phyloP scores from a whole-genome alignment of 1,140 invertebrate species.

The Drosophila murphyi region DNA sequence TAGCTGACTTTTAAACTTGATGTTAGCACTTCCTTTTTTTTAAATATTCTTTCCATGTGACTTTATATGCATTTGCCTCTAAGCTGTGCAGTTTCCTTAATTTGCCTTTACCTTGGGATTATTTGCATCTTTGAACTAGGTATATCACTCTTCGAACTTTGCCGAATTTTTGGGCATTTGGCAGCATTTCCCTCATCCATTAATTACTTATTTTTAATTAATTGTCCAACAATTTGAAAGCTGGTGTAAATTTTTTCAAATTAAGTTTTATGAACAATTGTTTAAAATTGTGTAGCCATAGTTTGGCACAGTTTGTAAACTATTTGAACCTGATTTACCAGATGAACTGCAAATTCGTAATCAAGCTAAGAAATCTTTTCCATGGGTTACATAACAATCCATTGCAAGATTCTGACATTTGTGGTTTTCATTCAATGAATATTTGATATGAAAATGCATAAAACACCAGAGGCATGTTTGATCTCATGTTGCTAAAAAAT shows the following conservation, averaged over 20 bases:
- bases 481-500: neutral
- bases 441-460: neutral
- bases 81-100: constrained; percentile 23
- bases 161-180: neutral
- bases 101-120: constrained; percentile 32
- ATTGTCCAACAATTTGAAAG: constrained; percentile 46
- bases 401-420: neutral
- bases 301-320: constrained; percentile 24
- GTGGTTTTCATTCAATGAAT: constrained; percentile 15
- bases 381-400: constrained; percentile 10
- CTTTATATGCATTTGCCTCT: constrained; percentile 21
- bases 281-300: constrained; percentile 18
- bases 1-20: constrained; percentile 65
- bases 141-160: constrained; percentile 7
- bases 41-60: constrained; percentile 57
- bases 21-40: constrained; percentile 30
- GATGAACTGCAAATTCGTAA: constrained; percentile 30
- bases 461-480: neutral
- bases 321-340: constrained; percentile 24
- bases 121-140: neutral
- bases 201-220: constrained; percentile 46
- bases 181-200: constrained; percentile 32
- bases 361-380: constrained; percentile 32
- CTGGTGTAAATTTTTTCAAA: constrained; percentile 1
- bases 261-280: neutral